Base-by-base conservation (phyloP, 2,797 vertebrate genomes). In the Jordanella pulchra region DNA sequence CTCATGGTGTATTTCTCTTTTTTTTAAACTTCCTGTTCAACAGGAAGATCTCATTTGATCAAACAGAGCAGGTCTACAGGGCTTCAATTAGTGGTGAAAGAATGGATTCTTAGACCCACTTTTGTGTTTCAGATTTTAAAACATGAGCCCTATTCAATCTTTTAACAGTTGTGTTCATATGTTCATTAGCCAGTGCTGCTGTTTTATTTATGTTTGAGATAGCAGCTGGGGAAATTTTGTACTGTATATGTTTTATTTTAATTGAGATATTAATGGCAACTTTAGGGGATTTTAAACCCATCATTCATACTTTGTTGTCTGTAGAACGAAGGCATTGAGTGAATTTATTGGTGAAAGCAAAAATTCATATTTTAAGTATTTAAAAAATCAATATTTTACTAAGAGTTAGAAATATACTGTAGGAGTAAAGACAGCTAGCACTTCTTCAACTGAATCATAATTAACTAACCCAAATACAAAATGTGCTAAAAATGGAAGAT, bases 261-360 rank as follows among this genome's bases (percentile, higher is more conserved):
- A 72, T 72, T 50, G 35, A 53, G 84, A 76, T 70, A 53, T 69
- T 61, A 60, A 77, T 35, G 61, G 73, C 30, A 61, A 66, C 50
- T 78, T 4, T 78, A 32, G 7, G 54, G 64, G 55, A 44, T 74
- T 71, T 73, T 23, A 63, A 27, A 50, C 45, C 7, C 72, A 47
- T 71, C 75, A 47, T 45, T 27, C 18, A 65, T 65, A 35, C 23
- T 35, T 3, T 30, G 3, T 4, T 14, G 27, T 23, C 35, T 4
- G 35, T 30, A 1, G 35, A 39, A 65, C 61, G 53, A 14, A 70
- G 35, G 64, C 53, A n/a, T 80, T 65, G 3, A 25, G 50, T 18
- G 54, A 64, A 70, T 70, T 54, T n/a, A 61, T 23, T 4, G 9
- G 45, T 55, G n/a, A 25, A 61, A 39, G 35, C 35, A 39, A 30